Conservation (phyloP, 1,140 invertebrate genomes). For the Plodia interpunctella region DNA sequence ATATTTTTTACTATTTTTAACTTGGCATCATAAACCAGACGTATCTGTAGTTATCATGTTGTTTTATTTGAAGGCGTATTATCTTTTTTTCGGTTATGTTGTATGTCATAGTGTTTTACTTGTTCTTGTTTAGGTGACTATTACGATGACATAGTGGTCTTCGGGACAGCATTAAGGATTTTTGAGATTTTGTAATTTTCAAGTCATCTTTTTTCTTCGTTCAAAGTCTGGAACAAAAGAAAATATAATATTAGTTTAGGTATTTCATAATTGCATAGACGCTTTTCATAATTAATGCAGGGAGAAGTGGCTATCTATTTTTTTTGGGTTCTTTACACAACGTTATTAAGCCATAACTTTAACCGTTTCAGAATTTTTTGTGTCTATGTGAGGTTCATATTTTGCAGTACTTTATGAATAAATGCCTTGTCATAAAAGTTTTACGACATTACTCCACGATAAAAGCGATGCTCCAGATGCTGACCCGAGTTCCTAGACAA, state of each 20-base stretch:
- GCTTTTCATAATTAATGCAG: too few relatives aligned
- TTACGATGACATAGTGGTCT: neutral
- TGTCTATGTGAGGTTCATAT: too few relatives aligned
- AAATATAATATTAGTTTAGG: slow-evolving; percentile 9
- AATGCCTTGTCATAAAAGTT: too few relatives aligned
- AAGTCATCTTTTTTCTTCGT: slow-evolving; percentile 3
- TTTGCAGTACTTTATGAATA: too few relatives aligned
- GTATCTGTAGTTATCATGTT: slow-evolving; percentile 42
- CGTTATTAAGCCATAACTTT: too few relatives aligned
- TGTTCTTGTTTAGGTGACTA: neutral
- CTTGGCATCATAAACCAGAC: slow-evolving; percentile 53
- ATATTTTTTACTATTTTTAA: slow-evolving; percentile 50
- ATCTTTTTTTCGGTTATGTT: slow-evolving; percentile 6
- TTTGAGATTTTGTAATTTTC: neutral
- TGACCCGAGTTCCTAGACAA: too few relatives aligned
- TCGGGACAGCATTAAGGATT: neutral
- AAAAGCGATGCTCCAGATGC: too few relatives aligned
- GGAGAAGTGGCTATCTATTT: too few relatives aligned
- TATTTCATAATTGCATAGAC: neutral
- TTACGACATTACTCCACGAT: too few relatives aligned
- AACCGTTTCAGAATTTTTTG: too few relatives aligned
- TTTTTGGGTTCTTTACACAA: too few relatives aligned
- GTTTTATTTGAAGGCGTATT: slow-evolving; percentile 22
- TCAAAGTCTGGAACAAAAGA: slow-evolving; percentile 18
- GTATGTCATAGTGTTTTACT: slow-evolving; percentile 25